A percentile compares a stretch with the other conserved stretches of the same genome.
Evolutionary conservation across 1,140 invertebrate species (phyloP).

Genomic region (Aphelinus atriplicis): DNA sequence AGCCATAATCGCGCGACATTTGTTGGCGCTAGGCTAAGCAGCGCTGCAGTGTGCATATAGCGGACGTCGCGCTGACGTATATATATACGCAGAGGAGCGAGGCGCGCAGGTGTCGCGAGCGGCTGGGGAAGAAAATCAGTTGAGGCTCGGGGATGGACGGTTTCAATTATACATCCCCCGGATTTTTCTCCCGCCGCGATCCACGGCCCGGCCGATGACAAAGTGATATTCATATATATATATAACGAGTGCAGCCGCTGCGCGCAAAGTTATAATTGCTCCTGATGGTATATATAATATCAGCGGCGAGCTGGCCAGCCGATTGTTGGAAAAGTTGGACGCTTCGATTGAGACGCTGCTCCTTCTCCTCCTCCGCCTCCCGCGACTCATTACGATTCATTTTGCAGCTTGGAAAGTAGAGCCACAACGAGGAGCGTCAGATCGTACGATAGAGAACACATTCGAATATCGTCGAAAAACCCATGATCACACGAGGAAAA

Average conservation of each 20-base stretch:
- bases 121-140: no score
- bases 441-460: not conserved
- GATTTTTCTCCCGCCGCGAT: no score
- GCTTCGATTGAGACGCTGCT: no score
- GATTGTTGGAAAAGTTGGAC: slow-evolving; percentile 33
- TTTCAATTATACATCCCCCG: no score
- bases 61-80: no score
- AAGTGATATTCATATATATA: not conserved
- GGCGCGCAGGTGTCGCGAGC: no score
- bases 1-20: no score
- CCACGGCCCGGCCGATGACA: not conserved
- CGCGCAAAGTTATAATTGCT: slow-evolving; percentile 38
- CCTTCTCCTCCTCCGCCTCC: no score
- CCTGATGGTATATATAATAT: slow-evolving; percentile 27
- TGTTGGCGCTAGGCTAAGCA: no score
- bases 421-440: not conserved
- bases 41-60: no score
- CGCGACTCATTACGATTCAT: not conserved
- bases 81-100: no score
- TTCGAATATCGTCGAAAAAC: not conserved
- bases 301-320: slow-evolving; percentile 1
- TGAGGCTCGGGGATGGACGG: no score
- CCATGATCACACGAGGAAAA: not conserved
- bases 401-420: not conserved
- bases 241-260: not conserved